Conservation (phyloP, 2,797 vertebrate genomes). For the Denticeps clupeoides region DNA sequence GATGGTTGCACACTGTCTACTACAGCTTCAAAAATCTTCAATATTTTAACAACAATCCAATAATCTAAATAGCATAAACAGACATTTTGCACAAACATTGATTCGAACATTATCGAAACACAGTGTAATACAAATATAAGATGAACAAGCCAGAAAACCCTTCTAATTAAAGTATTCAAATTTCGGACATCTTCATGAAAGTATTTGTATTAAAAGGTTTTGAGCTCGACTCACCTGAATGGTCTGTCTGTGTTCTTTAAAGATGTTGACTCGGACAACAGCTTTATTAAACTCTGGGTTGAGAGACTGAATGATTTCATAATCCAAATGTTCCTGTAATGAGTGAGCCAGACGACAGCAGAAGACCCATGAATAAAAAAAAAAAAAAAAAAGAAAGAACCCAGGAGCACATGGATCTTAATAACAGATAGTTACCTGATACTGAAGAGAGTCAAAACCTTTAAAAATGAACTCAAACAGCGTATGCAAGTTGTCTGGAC, state of each 20-base stretch:
- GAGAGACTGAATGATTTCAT: constrained; percentile 94
- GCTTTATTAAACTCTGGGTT: constrained; percentile 98
- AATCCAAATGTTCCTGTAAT: constrained; percentile 87
- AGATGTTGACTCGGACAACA: constrained; percentile 90
- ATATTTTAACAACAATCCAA: too few species aligned
- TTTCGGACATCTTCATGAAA: background rate
- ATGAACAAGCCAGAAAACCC: too few species aligned
- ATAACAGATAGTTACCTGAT: constrained; percentile 68
- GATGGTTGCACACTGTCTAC: too few species aligned
- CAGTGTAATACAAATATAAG: too few species aligned
- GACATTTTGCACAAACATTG: too few species aligned
- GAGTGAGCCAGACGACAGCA: background rate
- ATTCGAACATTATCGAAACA: too few species aligned
- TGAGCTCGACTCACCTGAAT: constrained; percentile 70
- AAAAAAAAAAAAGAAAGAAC: background rate
- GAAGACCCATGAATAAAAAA: background rate
- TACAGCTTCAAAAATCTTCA: too few species aligned
- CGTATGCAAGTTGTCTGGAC: constrained; percentile 93
- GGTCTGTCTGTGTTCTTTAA: constrained; percentile 94
- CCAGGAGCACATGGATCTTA: too few species aligned
- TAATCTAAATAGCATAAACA: too few species aligned
- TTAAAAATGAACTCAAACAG: constrained; percentile 97
- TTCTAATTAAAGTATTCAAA: too few species aligned
- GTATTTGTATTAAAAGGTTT: background rate
- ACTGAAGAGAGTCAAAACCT: constrained; percentile 89